Conservation (phyloP, 2,888 invertebrate genomes). For the Drosophila pseudotakahashii region DNA sequence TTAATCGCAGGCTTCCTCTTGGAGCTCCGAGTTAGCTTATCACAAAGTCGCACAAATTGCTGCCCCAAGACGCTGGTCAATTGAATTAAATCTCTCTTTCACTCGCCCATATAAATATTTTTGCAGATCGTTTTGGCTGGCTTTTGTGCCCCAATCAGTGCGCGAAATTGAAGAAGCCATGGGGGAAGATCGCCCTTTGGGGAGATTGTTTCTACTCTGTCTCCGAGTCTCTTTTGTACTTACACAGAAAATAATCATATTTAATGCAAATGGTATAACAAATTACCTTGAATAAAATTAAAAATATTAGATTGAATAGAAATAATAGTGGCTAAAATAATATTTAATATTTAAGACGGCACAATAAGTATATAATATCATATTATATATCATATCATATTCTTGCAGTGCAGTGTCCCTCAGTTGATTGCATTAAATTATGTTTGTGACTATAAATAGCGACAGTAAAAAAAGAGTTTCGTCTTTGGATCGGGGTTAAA, state of each 20-base stretch:
- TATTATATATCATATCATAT: not conserved
- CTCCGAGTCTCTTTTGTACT: not conserved
- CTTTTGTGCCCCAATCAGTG: constrained; percentile 45
- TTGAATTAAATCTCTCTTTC: constrained; percentile 56
- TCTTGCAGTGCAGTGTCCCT: constrained; percentile 7
- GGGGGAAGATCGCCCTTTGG: constrained; percentile 20
- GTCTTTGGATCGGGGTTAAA: constrained; percentile 57
- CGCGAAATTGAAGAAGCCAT: constrained; percentile 34
- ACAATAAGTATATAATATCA: too few relatives aligned
- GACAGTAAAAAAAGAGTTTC: constrained; percentile 34
- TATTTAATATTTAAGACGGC: too few relatives aligned
- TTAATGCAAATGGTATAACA: too few relatives aligned
- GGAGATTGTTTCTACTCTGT: constrained; percentile 10
- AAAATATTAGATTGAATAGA: too few relatives aligned
- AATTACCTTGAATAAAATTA: too few relatives aligned
- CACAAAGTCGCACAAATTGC: constrained; percentile 45
- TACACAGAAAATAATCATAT: not conserved
- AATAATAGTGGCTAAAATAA: too few relatives aligned
- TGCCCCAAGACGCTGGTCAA: constrained; percentile 55
- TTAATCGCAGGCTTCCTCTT: constrained; percentile 73
- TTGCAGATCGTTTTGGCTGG: constrained; percentile 31
- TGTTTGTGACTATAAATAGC: constrained; percentile 63
- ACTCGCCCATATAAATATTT: constrained; percentile 14
- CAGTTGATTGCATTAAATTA: constrained; percentile 80
- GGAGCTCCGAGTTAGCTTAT: constrained; percentile 26